These are phyloP conservation scores for Orthonychiurus folsomi DNA, from an alignment of 2,888 invertebrate genomes.

Conservation along the genomic window DNA sequence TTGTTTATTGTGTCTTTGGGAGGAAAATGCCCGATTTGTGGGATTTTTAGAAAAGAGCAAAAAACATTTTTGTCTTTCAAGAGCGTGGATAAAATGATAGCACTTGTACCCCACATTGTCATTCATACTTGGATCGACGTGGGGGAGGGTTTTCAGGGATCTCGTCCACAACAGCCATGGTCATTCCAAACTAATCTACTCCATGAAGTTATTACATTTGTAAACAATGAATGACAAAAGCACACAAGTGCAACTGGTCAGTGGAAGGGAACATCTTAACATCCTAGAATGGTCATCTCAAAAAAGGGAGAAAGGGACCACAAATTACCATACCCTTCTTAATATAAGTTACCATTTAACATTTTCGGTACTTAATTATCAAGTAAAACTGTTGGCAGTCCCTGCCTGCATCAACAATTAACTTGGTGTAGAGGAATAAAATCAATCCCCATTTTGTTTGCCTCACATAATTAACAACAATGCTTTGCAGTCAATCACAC, in stretches of 20 bases:
- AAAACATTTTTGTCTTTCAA: too few species aligned
- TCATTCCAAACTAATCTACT: too few species aligned
- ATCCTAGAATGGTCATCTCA: background rate
- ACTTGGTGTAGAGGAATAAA: background rate
- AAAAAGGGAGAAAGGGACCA: too few species aligned
- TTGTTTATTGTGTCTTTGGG: too few species aligned
- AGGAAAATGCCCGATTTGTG: too few species aligned
- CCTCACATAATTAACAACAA: background rate
- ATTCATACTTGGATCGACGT: too few species aligned
- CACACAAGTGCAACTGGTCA: background rate
- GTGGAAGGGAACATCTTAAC: background rate
- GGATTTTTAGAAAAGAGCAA: too few species aligned
- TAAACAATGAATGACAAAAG: background rate
- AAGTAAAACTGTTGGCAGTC: constrained; percentile 3
- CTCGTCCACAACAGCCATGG: too few species aligned
- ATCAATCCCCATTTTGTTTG: background rate
- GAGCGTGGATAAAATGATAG: too few species aligned
- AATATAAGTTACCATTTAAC: background rate
- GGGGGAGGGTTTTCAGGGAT: too few species aligned
- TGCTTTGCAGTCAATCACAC: too few species aligned
- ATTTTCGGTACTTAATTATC: background rate
- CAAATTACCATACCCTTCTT: background rate
- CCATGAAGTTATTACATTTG: background rate
- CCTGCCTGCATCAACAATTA: constrained; percentile 9
- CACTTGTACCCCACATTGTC: too few species aligned